Evolutionary conservation across 2,113 vertebrate species (phyloP), one percentile per base, ranked within the genome.

Genomic region (Motacilla tschutschensis): DNA sequence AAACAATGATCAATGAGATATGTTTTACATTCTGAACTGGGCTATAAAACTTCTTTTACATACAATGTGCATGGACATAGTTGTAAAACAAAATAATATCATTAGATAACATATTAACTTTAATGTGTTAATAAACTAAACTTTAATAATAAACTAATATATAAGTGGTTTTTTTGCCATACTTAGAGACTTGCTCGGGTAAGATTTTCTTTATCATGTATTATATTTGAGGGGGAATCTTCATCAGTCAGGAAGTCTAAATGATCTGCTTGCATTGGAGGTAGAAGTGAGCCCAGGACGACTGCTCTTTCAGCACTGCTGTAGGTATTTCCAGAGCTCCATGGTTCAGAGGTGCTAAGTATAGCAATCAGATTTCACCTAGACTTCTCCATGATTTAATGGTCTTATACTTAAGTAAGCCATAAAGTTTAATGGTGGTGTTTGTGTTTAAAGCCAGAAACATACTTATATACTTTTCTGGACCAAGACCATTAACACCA

Each of bases 311-410:
- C 31, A 64, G 17, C 50, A 8, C 26, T 91, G 83, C 74, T 89
- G 80, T 89, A 92, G 88, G 65, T 83, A 58, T 89, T 92, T 87
- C 54, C 51, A 85, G 36, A 89, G 4, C 46, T 83, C 31, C 40
- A 50, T 4, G 41, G n/a, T 69, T 87, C 70, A 72, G 70, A 91
- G 59, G 85, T 80, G 91, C 55, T 78, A 94, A 93, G 70, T 69
- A 60, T 0, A 87, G 50, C 65, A 78, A 48, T 91, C 77, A 83
- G 58, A 74, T 85, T 83, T 89, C 73, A 53, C 43, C 75, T 36
- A 79, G 29, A 41, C 25, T 75, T 80, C 73, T 72, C 54, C 43
- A 43, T 71, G 54, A 72, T 89, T 93, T 89, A 92, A 72, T 87
- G 62, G 48, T 64, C 24, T 83, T 64, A 54, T 28, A 41, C 41